Evolutionary conservation across 2,888 invertebrate genomes (phyloP), one percentile per base, ranked within the genome.

Genomic region (Scrobipalpa atriplicella): DNA sequence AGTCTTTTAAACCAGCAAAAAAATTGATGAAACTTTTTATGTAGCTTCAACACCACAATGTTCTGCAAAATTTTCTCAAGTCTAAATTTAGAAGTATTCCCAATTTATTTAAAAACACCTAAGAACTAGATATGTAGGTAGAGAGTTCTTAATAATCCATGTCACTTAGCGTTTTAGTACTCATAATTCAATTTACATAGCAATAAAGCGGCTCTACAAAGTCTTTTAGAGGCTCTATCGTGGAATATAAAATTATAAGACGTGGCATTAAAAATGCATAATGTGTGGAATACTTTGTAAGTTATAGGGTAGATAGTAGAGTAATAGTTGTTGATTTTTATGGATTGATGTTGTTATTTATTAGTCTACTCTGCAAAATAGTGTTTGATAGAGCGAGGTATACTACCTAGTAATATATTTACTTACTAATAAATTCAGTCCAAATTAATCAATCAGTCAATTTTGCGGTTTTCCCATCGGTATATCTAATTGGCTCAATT

Each of bases 191-290:
- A 47, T 47, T 47, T 47, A 47, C n/a, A 16, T 16, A 2, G 47
- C 47, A 16, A 47, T 47, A 47, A 47, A 16, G n/a, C 13, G 6
- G 13, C 47, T 47, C 47, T 47, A 47, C 47, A 47, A 47, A 16
- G 47, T 47, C n/a, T n/a, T 47, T 47, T 47, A 47, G 16, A 47
- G 16, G 47, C 47, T 47, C 3, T 16, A 47, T 16, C 47, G 47
- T 16, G n/a, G 47, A 47, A 47, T 47, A 47, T 47, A 16, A 47
- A 47, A 16, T 47, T 47, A 47, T 47, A 47, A 47, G n/a, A 10
- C 43, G 43, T 43, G 3, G 43, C 13, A 43, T 43, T 43, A 43
- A 43, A 43, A 47, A 16, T 16, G 8, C 47, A 16, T 47, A 47
- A 47, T n/a, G 47, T 47, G 6, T 6, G 16, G 0, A 16, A 47